Evolutionary conservation across 1,140 invertebrate species (phyloP).

Genomic region (Latrodectus geometricus): DNA sequence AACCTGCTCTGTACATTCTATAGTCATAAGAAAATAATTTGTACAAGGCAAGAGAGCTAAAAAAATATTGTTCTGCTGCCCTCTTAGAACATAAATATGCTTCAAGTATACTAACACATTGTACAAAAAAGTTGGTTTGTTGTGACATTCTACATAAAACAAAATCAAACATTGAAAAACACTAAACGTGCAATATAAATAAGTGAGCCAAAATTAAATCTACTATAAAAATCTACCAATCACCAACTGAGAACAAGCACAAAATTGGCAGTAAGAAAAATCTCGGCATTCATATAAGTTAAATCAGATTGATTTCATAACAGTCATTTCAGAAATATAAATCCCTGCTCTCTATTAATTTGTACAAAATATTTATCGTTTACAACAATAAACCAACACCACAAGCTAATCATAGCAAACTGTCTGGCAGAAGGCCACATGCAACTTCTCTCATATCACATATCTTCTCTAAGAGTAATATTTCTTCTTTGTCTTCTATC

Average conservation of each 20-base stretch:
- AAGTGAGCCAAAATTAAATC: conserved; percentile 55
- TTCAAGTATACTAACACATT: background rate
- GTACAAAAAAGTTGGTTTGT: background rate
- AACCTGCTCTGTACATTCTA: conserved; percentile 48
- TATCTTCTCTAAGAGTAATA: conserved; percentile 21
- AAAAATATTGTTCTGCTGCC: conserved; percentile 34
- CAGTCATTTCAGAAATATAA: conserved; percentile 43
- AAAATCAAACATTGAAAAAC: conserved; percentile 52
- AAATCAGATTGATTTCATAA: conserved; percentile 48
- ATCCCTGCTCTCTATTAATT: conserved; percentile 45
- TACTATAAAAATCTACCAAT: conserved; percentile 56
- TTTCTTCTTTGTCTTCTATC: background rate
- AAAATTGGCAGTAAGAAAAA: conserved; percentile 59
- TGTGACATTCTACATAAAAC: conserved; percentile 33
- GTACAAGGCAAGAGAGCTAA: conserved; percentile 56
- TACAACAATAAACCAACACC: conserved; percentile 46
- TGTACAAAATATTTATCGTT: conserved; percentile 55
- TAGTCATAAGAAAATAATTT: conserved; percentile 60
- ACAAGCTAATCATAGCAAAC: conserved; percentile 31
- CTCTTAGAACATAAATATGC: background rate
- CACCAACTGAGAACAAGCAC: conserved; percentile 57
- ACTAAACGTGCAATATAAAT: conserved; percentile 60
- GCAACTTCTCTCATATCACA: conserved; percentile 41
- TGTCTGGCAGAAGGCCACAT: conserved; percentile 11
- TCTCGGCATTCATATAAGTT: conserved; percentile 34